Conservation (phyloP, 2,888 invertebrate genomes). For the Pseudoips prasinana region DNA sequence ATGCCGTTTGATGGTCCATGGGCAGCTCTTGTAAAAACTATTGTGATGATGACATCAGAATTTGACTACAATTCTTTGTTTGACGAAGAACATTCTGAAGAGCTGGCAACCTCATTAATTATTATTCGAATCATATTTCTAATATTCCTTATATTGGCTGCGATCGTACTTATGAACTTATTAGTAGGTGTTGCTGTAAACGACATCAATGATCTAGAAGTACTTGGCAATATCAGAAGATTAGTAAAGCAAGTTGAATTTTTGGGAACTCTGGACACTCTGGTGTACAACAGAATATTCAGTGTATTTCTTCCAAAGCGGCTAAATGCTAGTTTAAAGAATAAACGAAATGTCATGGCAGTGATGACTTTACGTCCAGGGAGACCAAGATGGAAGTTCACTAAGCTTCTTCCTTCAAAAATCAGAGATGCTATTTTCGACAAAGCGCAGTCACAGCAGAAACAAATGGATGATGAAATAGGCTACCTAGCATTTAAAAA, state of each 20-base stretch:
- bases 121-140: conserved; percentile 77
- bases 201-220: conserved; percentile 80
- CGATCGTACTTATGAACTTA: conserved; percentile 83
- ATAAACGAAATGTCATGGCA: conserved; percentile 56
- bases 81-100: conserved; percentile 61
- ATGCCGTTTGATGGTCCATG: conserved; percentile 77
- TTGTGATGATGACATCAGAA: conserved; percentile 84
- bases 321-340: conserved; percentile 55
- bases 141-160: conserved; percentile 76
- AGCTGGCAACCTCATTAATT: conserved; percentile 61
- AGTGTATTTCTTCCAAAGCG: conserved; percentile 56
- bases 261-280: conserved; percentile 72
- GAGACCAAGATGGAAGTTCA: conserved; percentile 51
- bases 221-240: conserved; percentile 78
- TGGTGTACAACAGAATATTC: conserved; percentile 71
- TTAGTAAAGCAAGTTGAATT: conserved; percentile 81
- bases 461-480: conserved; percentile 58
- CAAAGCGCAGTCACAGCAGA: conserved; percentile 63
- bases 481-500: conserved; percentile 51
- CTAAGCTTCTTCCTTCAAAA: conserved; percentile 56
- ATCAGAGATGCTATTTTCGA: conserved; percentile 67
- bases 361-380: conserved; percentile 64
- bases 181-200: conserved; percentile 83
- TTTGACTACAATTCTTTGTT: conserved; percentile 79
- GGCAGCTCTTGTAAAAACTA: conserved; percentile 78